Conservation (phyloP, 2,888 invertebrate genomes). For the Lamellibrachia satsuma region DNA sequence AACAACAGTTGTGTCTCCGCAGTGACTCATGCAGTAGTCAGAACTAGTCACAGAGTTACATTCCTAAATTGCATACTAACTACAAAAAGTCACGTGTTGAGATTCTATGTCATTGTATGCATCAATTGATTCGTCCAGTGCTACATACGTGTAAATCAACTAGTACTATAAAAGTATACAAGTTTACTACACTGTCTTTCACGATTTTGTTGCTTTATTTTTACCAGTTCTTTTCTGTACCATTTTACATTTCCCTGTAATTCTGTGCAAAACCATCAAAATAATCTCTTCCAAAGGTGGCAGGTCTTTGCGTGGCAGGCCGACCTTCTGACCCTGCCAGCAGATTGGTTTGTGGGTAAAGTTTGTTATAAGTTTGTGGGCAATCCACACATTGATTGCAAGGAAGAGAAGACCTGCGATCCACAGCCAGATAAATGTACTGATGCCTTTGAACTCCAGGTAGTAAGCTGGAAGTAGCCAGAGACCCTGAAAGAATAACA, state of each 20-base stretch:
- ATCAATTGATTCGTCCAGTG: neutral
- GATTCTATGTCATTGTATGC: neutral
- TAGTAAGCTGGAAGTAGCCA: slow-evolving; percentile 93
- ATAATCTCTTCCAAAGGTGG: neutral
- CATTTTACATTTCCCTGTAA: neutral
- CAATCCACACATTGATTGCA: slow-evolving; percentile 75
- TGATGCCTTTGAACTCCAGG: slow-evolving; percentile 86
- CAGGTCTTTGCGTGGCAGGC: neutral
- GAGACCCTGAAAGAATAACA: slow-evolving; percentile 72
- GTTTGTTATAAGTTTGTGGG: slow-evolving; percentile 21
- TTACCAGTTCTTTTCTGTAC: neutral
- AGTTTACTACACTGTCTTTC: neutral
- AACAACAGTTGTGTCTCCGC: neutral
- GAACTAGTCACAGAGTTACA: too few species aligned
- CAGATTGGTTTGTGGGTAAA: neutral
- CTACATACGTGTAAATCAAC: neutral
- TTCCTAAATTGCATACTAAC: too few species aligned
- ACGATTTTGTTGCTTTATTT: neutral
- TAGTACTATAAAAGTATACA: neutral
- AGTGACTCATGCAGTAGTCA: neutral
- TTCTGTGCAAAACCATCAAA: neutral
- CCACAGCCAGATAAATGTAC: slow-evolving; percentile 88
- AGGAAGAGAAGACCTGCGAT: slow-evolving; percentile 85
- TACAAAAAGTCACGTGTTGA: neutral
- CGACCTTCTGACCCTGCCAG: neutral